Evolutionary conservation across 2,113 vertebrate genomes (phyloP).

Genomic region (Tachysurus vachellii): DNA sequence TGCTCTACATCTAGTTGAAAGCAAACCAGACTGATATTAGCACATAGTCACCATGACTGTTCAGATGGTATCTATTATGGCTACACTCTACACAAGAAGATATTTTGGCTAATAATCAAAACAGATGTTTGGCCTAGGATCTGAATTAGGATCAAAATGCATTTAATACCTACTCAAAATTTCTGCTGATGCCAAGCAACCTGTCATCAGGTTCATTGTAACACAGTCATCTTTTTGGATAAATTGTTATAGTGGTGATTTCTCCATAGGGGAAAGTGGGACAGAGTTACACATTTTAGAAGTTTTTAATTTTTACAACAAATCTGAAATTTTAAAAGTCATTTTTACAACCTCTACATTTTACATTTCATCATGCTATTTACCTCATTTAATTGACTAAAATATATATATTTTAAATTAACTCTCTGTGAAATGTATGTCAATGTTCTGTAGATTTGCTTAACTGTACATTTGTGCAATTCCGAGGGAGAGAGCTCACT

Average conservation of each 20-base stretch:
- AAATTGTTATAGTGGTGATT: neutral
- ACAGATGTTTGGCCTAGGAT: slow-evolving; percentile 40
- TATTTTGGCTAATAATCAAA: slow-evolving; percentile 23
- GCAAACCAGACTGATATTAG: neutral
- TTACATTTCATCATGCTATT: neutral
- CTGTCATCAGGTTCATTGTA: slow-evolving; percentile 11
- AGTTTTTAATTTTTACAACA: neutral
- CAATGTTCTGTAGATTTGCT: neutral
- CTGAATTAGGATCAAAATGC: slow-evolving; percentile 23
- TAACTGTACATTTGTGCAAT: neutral
- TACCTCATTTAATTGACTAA: neutral
- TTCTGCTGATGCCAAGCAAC: neutral
- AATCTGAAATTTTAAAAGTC: neutral
- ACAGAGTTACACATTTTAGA: neutral
- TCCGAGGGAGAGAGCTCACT: neutral
- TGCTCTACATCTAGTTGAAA: neutral
- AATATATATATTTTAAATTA: neutral
- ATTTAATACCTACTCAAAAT: slow-evolving; percentile 28
- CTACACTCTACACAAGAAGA: slow-evolving; percentile 12
- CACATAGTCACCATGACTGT: slow-evolving; percentile 14
- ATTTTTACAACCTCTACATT: neutral
- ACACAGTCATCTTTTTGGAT: neutral
- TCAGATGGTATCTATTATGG: slow-evolving; percentile 49
- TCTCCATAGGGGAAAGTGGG: neutral
- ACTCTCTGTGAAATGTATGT: neutral